phyloP scores from a whole-genome alignment of 2,888 invertebrate genomes.

The Galerucella pusilla region DNA sequence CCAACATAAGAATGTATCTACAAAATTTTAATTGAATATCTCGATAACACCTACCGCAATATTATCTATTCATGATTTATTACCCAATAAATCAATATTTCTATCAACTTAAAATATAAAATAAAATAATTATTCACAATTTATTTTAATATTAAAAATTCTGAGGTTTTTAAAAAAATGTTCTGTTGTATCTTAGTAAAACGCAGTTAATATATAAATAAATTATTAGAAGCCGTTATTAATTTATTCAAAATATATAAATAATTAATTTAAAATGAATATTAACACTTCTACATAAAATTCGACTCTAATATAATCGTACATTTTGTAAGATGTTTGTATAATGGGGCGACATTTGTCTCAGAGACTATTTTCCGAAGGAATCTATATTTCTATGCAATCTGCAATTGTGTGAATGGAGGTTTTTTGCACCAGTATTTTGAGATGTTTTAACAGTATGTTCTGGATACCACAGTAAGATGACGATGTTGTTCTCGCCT shows the following conservation, averaged over 20 bases:
- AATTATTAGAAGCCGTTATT: not conserved
- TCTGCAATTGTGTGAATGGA: too few relatives aligned
- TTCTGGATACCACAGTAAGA: too few relatives aligned
- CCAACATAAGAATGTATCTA: too few relatives aligned
- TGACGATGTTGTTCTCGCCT: too few relatives aligned
- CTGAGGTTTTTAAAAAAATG: not conserved
- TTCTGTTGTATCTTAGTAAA: not conserved
- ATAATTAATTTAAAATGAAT: constrained; percentile 4
- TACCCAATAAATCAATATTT: not conserved
- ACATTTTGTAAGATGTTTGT: not conserved
- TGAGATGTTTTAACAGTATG: too few relatives aligned
- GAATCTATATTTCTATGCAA: too few relatives aligned
- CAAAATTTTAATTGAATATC: too few relatives aligned
- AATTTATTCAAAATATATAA: not conserved
- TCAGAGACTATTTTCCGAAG: too few relatives aligned
- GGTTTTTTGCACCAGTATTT: too few relatives aligned
- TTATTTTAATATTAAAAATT: not conserved
- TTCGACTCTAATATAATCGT: not conserved
- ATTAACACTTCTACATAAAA: not conserved
- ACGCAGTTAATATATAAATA: not conserved
- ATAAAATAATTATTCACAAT: not conserved
- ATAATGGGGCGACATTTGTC: too few relatives aligned
- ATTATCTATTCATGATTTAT: not conserved
- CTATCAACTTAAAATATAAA: not conserved
- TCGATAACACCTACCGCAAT: too few relatives aligned